Evolutionary conservation across 2,113 vertebrate species (phyloP).

Genomic region (Ploceus nigricollis): DNA sequence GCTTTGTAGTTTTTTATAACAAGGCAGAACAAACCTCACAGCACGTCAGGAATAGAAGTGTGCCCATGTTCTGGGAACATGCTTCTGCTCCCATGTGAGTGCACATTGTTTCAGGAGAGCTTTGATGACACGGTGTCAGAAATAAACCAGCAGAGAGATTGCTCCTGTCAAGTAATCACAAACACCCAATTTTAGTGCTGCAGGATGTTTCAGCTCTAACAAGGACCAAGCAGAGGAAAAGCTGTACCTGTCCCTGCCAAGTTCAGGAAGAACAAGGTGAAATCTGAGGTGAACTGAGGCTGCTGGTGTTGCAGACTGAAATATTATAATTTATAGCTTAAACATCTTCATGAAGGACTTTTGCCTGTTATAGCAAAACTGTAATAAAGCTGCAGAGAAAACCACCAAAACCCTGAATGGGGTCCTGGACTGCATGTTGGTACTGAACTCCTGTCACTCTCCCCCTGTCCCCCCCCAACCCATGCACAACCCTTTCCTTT

Average conservation of each 20-base stretch:
- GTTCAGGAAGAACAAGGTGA: neutral
- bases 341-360: neutral
- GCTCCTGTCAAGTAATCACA: slow-evolving; percentile 19
- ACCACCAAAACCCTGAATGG: neutral
- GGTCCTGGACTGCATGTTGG: neutral
- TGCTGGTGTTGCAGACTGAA: neutral
- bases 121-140: slow-evolving; percentile 42
- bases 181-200: neutral
- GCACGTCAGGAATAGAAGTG: neutral
- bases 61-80: neutral
- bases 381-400: neutral
- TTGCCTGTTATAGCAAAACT: neutral
- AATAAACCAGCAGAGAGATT: slow-evolving; percentile 27
- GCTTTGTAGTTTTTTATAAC: neutral
- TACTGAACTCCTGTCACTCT: neutral
- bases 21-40: neutral
- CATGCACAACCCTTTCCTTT: neutral
- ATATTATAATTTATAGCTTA: neutral
- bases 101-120: slow-evolving; percentile 3
- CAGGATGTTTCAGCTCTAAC: neutral
- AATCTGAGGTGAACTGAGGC: neutral
- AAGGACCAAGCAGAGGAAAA: neutral
- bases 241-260: fast-evolving
- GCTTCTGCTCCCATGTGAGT: slow-evolving; percentile 13
- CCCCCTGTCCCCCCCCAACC: too few relatives aligned